phyloP scores from a whole-genome alignment of 2,797 vertebrate species.

The Phalanger gymnotis region DNA sequence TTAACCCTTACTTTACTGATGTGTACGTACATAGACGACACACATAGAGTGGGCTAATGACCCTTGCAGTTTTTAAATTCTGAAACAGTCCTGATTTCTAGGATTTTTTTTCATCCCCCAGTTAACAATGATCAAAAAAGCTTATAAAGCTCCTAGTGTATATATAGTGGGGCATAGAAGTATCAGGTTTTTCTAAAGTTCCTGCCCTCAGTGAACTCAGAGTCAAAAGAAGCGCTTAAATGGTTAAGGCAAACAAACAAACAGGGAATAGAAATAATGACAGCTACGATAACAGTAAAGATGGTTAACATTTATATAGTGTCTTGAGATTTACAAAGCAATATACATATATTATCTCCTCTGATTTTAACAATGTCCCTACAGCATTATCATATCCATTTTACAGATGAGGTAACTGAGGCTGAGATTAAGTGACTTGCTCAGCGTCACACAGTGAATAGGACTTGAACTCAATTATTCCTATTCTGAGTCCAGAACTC shows the following conservation, averaged over 20 bases:
- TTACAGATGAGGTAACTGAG: background rate
- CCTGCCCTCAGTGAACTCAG: background rate
- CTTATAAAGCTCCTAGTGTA: conserved; percentile 17
- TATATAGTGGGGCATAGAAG: background rate
- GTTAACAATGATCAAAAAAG: conserved; percentile 43
- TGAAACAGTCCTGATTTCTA: conserved; percentile 32
- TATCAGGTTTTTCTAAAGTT: background rate
- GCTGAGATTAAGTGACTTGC: background rate
- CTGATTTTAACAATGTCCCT: background rate
- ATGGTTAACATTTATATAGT: background rate
- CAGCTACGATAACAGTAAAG: background rate
- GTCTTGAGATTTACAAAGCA: background rate
- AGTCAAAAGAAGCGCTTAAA: background rate
- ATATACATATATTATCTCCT: background rate
- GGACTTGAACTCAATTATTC: background rate
- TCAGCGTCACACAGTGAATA: background rate
- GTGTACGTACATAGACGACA: conserved; percentile 69
- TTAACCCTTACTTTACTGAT: conserved; percentile 84
- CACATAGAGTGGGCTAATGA: conserved; percentile 26
- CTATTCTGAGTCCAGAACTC: background rate
- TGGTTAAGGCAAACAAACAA: conserved; percentile 11
- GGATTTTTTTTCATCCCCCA: background rate
- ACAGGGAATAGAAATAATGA: background rate
- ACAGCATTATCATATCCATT: background rate
- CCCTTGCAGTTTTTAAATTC: conserved; percentile 39